Base-by-base conservation (phyloP, 2,888 invertebrate genomes). In the Hypena proboscidalis region DNA sequence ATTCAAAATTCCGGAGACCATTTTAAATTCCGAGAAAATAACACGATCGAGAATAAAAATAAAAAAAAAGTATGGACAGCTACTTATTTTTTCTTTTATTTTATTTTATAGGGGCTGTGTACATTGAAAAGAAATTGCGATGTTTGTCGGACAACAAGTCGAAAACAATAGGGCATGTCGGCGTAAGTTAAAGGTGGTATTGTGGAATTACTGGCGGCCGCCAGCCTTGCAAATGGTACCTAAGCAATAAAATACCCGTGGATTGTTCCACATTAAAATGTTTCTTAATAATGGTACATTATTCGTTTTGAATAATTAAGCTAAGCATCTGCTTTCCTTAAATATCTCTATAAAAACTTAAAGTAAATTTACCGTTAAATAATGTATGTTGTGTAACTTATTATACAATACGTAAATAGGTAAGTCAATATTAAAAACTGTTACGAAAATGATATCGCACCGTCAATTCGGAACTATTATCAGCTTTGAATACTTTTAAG, bases 141-240 rank as follows among this genome's bases (percentile, higher is more conserved):
- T 76, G 66, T 77, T 77, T 77, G 71, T 58, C 48, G 53, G 58
- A 61, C 70, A 71, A 70, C 74, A 71, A 74, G 71, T 49, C 42
- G 63, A 65, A 81, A 70, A 83, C 82, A 83, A 83, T 73, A 55
- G 63, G 22, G 43, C 13, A 44, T 29, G 37, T 29, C 46, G 52
- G 54, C 44, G 38, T 31, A 30, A 42, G 51, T 62, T 70, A 77
- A 77, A 65, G 63, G 49, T 61, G 54, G 58, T 59, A 65, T 63
- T 60, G 54, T 56, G 58, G 64, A 69, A 73, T 67, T 58, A 58
- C 58, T 58, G 38, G 35, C 52, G 40, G 53, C 45, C 52, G 59
- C 46, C 44, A 39, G 47, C 51, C 17, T 11, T 26, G 30, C n/a
- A 36, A 67, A 70, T 63, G 37, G 54, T n/a, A n/a, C 30, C 23